These are phyloP conservation scores for Botia almorhae DNA, from an alignment of 2,797 vertebrate genomes.

Conservation along the genomic window DNA sequence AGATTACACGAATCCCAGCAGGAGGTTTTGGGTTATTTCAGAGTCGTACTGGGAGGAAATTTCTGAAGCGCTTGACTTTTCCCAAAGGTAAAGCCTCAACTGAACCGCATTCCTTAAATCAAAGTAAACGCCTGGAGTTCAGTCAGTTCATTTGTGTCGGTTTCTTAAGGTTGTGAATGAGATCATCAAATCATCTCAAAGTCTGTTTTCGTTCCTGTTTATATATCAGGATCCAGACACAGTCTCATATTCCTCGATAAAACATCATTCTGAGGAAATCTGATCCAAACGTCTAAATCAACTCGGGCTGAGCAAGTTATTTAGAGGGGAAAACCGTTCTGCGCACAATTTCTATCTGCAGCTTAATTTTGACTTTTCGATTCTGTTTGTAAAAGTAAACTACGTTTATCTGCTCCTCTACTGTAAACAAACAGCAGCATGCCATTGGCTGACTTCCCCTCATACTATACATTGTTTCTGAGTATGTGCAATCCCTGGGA, in stretches of 20 bases:
- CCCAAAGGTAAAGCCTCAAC: conserved; percentile 33
- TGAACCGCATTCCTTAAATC: background rate
- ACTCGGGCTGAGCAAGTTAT: background rate
- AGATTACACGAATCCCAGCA: conserved; percentile 63
- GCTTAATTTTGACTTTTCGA: background rate
- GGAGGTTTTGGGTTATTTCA: conserved; percentile 53
- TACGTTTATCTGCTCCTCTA: background rate
- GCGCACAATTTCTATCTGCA: background rate
- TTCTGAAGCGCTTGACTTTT: conserved; percentile 48
- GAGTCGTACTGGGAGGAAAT: conserved; percentile 46
- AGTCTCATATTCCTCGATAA: background rate
- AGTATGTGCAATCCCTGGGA: no score
- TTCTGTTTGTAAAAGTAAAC: conserved; percentile 9
- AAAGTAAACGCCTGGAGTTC: background rate
- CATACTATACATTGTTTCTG: background rate
- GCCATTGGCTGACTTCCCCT: background rate
- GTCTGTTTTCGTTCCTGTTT: background rate
- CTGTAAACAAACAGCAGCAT: conserved; percentile 6
- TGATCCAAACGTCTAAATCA: background rate
- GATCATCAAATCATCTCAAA: background rate
- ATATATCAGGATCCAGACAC: background rate
- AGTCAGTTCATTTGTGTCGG: background rate
- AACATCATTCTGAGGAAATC: conserved; percentile 3
- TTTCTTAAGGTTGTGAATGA: background rate
- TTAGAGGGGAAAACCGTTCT: background rate